Evolutionary conservation across 2,797 vertebrate species (phyloP).

Genomic region (Pangasius krempfi): DNA sequence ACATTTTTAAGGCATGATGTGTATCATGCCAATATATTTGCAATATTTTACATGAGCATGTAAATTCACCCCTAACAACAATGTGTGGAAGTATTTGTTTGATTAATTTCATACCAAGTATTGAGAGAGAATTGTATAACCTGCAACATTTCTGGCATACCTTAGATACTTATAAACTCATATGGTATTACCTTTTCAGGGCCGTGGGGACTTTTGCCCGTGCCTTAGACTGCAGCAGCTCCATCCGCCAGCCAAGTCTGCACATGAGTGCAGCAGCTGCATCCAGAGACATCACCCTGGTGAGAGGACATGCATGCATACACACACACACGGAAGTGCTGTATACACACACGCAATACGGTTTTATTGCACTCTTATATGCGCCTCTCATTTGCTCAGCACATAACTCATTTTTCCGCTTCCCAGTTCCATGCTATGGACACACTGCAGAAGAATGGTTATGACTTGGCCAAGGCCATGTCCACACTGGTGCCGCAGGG

Average conservation of each 20-base stretch:
- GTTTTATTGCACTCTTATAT: background rate
- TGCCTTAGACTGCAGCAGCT: constrained; percentile 94
- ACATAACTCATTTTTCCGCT: background rate
- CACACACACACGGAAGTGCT: background rate
- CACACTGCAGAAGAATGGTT: constrained; percentile 88
- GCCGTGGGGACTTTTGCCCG: constrained; percentile 93
- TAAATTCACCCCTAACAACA: background rate
- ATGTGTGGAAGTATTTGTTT: background rate
- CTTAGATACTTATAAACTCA: no score
- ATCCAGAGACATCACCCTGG: constrained; percentile 94
- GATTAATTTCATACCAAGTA: background rate
- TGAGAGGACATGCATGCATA: constrained; percentile 59
- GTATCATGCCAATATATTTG: background rate
- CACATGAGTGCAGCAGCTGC: constrained; percentile 95
- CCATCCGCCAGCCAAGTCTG: constrained; percentile 93
- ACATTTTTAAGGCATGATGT: background rate
- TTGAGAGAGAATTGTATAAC: no score
- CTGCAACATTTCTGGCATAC: background rate
- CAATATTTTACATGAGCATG: background rate
- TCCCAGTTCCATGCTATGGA: constrained; percentile 92
- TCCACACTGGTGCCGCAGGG: constrained; percentile 93
- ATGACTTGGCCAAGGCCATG: constrained; percentile 92
- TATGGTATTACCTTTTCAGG: constrained; percentile 66
- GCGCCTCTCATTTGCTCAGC: background rate
- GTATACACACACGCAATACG: background rate